A percentile compares a stretch with the other conserved stretches of the same genome.
These are phyloP conservation scores for Montifringilla adamsi DNA, from an alignment of 2,113 vertebrate species.

Conservation along the genomic window DNA sequence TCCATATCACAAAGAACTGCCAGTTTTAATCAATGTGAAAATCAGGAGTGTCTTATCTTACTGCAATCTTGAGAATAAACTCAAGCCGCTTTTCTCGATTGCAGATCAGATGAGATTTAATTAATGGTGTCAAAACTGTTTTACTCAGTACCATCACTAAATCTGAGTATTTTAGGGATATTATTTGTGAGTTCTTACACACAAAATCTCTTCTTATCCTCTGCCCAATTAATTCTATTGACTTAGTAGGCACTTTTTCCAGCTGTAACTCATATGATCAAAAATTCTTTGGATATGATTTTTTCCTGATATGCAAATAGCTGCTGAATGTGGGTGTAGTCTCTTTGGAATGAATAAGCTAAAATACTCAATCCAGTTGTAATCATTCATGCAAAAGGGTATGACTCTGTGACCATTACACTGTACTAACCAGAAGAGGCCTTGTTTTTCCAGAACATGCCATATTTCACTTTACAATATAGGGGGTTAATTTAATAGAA, in stretches of 20 bases:
- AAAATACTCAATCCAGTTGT: not conserved
- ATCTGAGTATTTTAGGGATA: not conserved
- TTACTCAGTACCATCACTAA: not conserved
- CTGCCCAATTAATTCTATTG: not conserved
- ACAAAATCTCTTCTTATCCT: not conserved
- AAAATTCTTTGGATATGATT: not conserved
- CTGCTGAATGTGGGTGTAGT: not conserved
- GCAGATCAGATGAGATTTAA: not conserved
- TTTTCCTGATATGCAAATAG: not conserved
- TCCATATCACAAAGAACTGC: not conserved
- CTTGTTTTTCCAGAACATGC: conserved; percentile 28
- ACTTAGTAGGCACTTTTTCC: not conserved
- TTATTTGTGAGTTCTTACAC: not conserved
- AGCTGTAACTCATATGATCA: not conserved
- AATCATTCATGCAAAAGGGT: not conserved
- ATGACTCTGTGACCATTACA: not conserved
- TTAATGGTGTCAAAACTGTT: not conserved
- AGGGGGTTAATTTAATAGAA: not conserved
- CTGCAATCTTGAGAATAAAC: not conserved
- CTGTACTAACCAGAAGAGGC: not conserved
- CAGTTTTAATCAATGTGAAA: conserved; percentile 9
- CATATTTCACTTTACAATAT: not conserved
- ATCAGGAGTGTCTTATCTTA: not conserved
- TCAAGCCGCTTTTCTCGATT: not conserved
- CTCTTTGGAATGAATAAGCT: not conserved